Evolutionary conservation across 2,888 invertebrate genomes (phyloP).

Genomic region (Apodemia hepburni): DNA sequence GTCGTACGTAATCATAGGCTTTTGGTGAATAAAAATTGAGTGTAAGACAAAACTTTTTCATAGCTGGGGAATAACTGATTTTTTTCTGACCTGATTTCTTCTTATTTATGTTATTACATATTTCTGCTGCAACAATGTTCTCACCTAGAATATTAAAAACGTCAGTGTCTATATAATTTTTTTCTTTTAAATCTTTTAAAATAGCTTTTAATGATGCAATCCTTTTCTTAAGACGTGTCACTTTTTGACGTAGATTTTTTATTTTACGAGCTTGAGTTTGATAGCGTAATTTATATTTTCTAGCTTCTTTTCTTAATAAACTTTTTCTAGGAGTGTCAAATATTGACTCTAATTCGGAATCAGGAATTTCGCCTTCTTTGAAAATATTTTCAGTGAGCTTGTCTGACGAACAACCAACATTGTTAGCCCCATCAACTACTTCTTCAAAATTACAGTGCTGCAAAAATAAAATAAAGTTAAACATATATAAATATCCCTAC

Average conservation of each 20-base stretch:
- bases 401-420: too few species aligned
- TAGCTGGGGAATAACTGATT: conserved; percentile 16
- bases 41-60: conserved; percentile 17
- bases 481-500: neutral
- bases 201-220: neutral
- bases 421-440: neutral
- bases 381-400: too few species aligned
- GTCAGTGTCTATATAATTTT: conserved; percentile 16
- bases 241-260: neutral
- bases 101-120: conserved; percentile 15
- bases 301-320: neutral
- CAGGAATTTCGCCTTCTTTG: neutral
- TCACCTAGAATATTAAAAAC: conserved; percentile 17
- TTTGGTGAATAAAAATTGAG: conserved; percentile 18
- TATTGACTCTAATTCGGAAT: conserved; percentile 2
- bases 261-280: neutral
- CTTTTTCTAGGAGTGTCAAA: neutral
- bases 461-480: neutral
- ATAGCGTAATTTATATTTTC: neutral
- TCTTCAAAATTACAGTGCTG: neutral
- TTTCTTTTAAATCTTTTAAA: conserved; percentile 16
- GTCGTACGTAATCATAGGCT: conserved; percentile 22
- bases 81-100: conserved; percentile 14
- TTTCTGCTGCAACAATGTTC: conserved; percentile 12
- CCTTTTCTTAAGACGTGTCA: neutral